phyloP scores from a whole-genome alignment of 2,797 vertebrate species.

The Cossypha heuglini region DNA sequence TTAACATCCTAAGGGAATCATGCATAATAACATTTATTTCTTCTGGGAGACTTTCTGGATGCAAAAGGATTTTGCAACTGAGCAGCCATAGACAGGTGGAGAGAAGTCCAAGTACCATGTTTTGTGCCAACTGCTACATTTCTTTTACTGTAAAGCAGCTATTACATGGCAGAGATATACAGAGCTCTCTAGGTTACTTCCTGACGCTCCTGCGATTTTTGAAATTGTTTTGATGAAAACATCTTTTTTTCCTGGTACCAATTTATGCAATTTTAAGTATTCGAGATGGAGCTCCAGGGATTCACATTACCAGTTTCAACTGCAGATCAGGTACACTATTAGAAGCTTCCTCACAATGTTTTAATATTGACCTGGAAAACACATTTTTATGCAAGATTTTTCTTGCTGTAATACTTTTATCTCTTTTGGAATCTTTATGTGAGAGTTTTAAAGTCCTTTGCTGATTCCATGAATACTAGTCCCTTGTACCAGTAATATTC shows the following conservation, averaged over 20 bases:
- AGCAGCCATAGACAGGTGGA: not conserved
- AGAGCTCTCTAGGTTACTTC: not conserved
- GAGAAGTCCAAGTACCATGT: not conserved
- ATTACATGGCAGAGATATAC: not conserved
- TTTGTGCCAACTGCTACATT: not conserved
- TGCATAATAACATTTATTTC: conserved; percentile 1
- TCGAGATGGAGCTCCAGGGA: not conserved
- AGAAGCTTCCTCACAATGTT: not conserved
- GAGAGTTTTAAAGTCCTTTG: not conserved
- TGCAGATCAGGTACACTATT: not conserved
- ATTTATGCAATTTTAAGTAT: not conserved
- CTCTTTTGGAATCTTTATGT: not conserved
- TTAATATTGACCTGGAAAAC: not conserved
- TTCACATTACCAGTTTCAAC: not conserved
- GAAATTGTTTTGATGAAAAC: conserved; percentile 26
- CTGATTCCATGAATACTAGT: not conserved
- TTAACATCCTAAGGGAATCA: conserved; percentile 2
- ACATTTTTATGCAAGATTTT: not conserved
- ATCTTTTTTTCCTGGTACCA: not conserved
- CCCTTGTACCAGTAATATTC: not conserved
- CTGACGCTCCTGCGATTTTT: not conserved
- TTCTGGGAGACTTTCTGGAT: conserved; percentile 2
- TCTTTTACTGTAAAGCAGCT: not conserved
- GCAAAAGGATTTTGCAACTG: not conserved
- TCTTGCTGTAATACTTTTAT: not conserved